Evolutionary conservation across 2,888 invertebrate genomes (phyloP), one percentile per base, ranked within the genome.

Genomic region (Tridacna crocea): DNA sequence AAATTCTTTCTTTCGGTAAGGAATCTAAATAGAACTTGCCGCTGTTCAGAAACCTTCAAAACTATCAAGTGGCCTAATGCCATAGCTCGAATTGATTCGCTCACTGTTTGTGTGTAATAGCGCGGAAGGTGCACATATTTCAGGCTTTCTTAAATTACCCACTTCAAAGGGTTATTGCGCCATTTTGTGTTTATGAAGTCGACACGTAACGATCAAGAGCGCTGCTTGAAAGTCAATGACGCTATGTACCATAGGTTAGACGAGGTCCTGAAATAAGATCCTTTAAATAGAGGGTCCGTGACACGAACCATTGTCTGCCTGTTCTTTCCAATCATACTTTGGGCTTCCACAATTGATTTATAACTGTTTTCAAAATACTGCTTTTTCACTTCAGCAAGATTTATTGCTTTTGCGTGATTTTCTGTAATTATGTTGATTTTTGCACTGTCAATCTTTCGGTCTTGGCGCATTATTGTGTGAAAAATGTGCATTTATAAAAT

Each of bases 91-190:
- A 72, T 48, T 72, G 80, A 83, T 66, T 22, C 19, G 48, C 22
- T 26, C 63, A 51, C 79, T 80, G 76, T 84, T 84, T 81, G 55
- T 77, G 76, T 79, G 61, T 73, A 79, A 68, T 77, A 72, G 81
- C 46, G 68, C 74, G 68, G 55, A 77, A 74, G 63, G 63, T 77
- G 79, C 72, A 77, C 76, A 76, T 77, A 84, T 78, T 80, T 77
- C 72, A 78, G 15, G 60, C 36, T 46, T 72, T 70, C 73, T 77
- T 75, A 22, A 51, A 60, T 81, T 84, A 76, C 81, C 65, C n/a
- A 84, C 81, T 79, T 83, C 83, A 83, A 83, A 83, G 77, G 75
- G 8, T 47, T 68, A 55, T 48, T 75, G 51, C 47, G 75, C 75
- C 75, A 78, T 82, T 75, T 48, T 70, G 51, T 51, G 70, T 26